phyloP scores from a whole-genome alignment of 2,888 invertebrate genomes.

The Conistra vaccinii region DNA sequence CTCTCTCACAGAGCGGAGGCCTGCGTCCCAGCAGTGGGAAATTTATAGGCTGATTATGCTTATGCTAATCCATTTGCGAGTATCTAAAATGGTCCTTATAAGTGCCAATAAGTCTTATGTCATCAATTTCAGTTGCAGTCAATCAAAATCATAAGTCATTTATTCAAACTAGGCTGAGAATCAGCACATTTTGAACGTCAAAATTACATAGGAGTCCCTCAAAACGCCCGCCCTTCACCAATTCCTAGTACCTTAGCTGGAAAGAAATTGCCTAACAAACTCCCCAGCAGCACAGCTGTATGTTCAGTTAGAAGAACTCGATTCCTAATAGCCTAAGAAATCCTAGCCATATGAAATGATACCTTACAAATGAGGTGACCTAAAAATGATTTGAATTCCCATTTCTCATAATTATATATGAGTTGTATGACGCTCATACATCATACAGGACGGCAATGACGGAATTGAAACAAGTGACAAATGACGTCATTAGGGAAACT shows the following conservation, averaged over 20 bases:
- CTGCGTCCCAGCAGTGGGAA: not conserved
- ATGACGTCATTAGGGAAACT: conserved; percentile 48
- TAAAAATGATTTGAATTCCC: not conserved
- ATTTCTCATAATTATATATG: conserved; percentile 9
- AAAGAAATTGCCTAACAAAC: not conserved
- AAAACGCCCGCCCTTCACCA: not conserved
- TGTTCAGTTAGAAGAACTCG: no score
- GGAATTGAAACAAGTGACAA: conserved; percentile 50
- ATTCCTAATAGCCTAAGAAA: not conserved
- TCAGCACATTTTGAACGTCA: not conserved
- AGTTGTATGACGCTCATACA: conserved; percentile 16
- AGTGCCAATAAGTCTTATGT: not conserved
- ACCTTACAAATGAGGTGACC: not conserved
- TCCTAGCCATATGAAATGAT: not conserved
- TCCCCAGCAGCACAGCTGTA: not conserved
- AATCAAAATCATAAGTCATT: not conserved
- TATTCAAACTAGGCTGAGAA: not conserved
- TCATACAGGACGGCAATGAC: conserved; percentile 28
- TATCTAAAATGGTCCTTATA: not conserved
- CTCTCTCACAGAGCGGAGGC: not conserved
- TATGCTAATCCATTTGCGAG: not conserved
- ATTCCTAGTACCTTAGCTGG: not conserved
- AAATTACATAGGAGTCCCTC: not conserved
- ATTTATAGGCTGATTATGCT: not conserved
- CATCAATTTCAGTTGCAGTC: not conserved